These are phyloP conservation scores for Drosophila novamexicana DNA, from an alignment of 1,140 invertebrate species.

Conservation along the genomic window DNA sequence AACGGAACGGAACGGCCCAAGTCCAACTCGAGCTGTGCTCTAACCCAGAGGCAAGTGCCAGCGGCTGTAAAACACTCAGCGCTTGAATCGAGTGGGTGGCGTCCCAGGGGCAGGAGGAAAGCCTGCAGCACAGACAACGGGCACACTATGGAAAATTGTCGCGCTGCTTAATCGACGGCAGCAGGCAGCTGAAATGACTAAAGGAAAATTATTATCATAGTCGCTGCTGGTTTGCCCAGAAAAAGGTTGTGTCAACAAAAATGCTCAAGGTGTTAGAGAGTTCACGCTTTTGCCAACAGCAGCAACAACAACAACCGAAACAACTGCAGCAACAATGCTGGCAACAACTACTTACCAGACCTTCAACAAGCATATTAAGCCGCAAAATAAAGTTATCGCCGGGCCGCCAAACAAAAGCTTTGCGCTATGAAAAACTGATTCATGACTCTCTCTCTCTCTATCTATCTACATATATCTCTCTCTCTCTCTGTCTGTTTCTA, in stretches of 20 bases:
- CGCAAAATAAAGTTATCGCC: constrained; percentile 80
- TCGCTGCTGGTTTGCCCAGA: constrained; percentile 36
- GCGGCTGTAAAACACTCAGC: constrained; percentile 79
- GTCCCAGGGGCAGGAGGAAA: not conserved
- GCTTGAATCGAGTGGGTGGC: constrained; percentile 54
- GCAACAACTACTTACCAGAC: constrained; percentile 70
- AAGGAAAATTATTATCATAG: constrained; percentile 80
- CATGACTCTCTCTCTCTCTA: constrained; percentile 61
- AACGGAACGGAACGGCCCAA: constrained; percentile 9
- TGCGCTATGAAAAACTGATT: constrained; percentile 79
- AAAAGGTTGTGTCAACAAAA: constrained; percentile 78
- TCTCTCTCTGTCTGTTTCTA: not conserved
- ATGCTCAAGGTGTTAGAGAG: constrained; percentile 78
- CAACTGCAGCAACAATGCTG: constrained; percentile 37
- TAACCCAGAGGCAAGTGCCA: constrained; percentile 69
- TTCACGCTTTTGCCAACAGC: constrained; percentile 72
- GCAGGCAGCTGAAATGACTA: constrained; percentile 35
- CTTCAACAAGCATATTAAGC: constrained; percentile 82
- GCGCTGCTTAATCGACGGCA: constrained; percentile 78
- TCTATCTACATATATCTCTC: constrained; percentile 4
- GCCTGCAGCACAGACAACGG: constrained; percentile 15
- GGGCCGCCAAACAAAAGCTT: constrained; percentile 60
- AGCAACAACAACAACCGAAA: constrained; percentile 17
- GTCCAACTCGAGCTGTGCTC: constrained; percentile 22
- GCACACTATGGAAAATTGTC: constrained; percentile 76